Conservation (phyloP, 2,888 invertebrate genomes). For the Pyrrhosoma nymphula region DNA sequence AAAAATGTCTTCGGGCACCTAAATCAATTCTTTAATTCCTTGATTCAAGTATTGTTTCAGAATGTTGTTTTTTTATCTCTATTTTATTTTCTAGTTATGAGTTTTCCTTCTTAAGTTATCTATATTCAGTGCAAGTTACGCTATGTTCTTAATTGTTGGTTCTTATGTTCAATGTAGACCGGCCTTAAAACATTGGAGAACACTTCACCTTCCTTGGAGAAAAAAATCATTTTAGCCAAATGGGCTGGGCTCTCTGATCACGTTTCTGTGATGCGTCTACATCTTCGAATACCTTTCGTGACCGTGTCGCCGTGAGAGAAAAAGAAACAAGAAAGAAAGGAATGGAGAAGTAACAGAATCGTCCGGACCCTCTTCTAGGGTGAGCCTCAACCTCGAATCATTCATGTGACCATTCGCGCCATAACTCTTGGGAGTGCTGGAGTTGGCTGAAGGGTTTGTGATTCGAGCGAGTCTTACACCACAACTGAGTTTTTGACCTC, state of each 20-base stretch:
- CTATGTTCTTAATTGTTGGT: no score
- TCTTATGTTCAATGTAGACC: no score
- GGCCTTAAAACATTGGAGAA: not conserved
- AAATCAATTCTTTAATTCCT: no score
- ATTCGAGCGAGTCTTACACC: not conserved
- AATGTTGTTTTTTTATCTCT: no score
- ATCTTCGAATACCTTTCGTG: not conserved
- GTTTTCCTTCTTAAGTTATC: no score
- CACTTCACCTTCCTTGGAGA: not conserved
- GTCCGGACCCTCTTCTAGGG: not conserved
- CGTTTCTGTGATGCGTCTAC: conserved; percentile 26
- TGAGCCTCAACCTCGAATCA: not conserved
- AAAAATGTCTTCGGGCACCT: no score
- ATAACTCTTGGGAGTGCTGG: not conserved
- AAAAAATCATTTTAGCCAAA: not conserved
- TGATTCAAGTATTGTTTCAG: no score
- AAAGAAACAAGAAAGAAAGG: not conserved
- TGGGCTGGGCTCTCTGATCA: not conserved
- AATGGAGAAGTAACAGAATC: not conserved
- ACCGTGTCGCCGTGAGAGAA: not conserved
- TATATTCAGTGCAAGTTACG: no score
- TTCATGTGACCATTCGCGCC: not conserved
- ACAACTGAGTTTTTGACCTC: not conserved
- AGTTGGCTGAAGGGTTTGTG: not conserved
- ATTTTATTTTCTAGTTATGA: no score